Conservation (phyloP, 2,113 vertebrate genomes). For the Strigops habroptila region DNA sequence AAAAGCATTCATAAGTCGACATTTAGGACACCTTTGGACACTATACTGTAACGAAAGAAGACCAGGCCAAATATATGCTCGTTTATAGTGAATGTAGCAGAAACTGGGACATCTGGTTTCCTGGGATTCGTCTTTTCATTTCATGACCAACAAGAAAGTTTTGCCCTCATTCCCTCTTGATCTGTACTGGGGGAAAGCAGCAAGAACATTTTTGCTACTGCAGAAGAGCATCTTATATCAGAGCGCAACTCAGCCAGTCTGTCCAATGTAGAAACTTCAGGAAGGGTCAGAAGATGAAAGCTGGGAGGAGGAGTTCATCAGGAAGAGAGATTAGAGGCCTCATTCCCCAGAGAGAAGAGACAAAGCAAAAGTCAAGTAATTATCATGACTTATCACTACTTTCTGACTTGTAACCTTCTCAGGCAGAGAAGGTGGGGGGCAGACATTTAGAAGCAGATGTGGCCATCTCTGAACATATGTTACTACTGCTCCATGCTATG, state of each 20-base stretch:
- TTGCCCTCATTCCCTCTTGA: neutral
- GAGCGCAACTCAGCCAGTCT: neutral
- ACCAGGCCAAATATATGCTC: neutral
- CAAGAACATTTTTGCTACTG: neutral
- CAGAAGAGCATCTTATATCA: neutral
- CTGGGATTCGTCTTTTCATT: neutral
- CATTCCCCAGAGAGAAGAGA: neutral
- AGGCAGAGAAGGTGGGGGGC: slow-evolving; percentile 5
- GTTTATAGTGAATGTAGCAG: neutral
- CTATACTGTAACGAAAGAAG: neutral
- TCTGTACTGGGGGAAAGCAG: neutral
- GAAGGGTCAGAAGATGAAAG: neutral
- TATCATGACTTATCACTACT: slow-evolving; percentile 52
- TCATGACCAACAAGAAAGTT: neutral
- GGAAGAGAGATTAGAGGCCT: neutral
- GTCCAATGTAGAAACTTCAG: neutral
- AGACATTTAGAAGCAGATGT: slow-evolving; percentile 55
- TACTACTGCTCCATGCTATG: neutral
- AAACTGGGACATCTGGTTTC: neutral
- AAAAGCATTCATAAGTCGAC: neutral
- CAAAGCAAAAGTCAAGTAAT: slow-evolving; percentile 11
- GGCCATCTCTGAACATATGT: slow-evolving; percentile 51
- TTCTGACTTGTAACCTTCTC: slow-evolving; percentile 49
- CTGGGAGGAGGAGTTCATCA: neutral
- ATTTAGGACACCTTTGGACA: neutral